Evolutionary conservation across 2,113 vertebrate species (phyloP).

Genomic region (Cairina moschata): DNA sequence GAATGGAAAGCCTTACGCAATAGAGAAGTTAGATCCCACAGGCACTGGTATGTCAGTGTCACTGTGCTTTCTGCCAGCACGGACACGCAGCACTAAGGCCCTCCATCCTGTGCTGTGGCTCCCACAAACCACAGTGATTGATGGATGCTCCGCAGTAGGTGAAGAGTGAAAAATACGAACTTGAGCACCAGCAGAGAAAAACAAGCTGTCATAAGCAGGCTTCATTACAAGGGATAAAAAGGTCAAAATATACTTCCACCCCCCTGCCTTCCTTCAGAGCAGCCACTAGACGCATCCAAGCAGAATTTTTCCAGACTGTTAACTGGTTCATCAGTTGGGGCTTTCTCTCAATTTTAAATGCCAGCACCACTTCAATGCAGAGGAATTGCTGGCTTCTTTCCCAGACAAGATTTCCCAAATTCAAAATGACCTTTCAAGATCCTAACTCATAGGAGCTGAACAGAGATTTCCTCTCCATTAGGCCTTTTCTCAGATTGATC

Average conservation of each 20-base stretch:
- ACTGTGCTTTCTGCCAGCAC: background rate
- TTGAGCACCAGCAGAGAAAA: constrained; percentile 20
- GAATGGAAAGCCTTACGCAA: background rate
- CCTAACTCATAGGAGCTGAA: constrained; percentile 47
- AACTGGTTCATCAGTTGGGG: background rate
- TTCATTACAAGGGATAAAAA: constrained; percentile 19
- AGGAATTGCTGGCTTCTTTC: constrained; percentile 52
- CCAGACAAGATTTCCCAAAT: constrained; percentile 63
- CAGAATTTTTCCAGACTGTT: constrained; percentile 57
- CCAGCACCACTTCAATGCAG: constrained; percentile 48
- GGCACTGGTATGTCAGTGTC: background rate
- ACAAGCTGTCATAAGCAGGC: constrained; percentile 29
- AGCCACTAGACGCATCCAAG: constrained; percentile 2
- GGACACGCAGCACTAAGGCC: background rate
- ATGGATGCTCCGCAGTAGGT: background rate
- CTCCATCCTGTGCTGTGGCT: background rate
- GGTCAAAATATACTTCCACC: background rate
- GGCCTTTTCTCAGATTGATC: constrained; percentile 12
- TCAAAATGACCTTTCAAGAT: constrained; percentile 63
- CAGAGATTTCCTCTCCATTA: constrained; percentile 55
- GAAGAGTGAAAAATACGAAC: constrained; percentile 15
- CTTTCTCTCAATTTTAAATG: constrained; percentile 47
- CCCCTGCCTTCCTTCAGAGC: background rate
- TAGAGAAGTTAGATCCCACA: background rate
- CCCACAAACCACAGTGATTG: background rate